These are phyloP conservation scores for Lophius americanus DNA, from an alignment of 2,797 vertebrate genomes.

Conservation along the genomic window DNA sequence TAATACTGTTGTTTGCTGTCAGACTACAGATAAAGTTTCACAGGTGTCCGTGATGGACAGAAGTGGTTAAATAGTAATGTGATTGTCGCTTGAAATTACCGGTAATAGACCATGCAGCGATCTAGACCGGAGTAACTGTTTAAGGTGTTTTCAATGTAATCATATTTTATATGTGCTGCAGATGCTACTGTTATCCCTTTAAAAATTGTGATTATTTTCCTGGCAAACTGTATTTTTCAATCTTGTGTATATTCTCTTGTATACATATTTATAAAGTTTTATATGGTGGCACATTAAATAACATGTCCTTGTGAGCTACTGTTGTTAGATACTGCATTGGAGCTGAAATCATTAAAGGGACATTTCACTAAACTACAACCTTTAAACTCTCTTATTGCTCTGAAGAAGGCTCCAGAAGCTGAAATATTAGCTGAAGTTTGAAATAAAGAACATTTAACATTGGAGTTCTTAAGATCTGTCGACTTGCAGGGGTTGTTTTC, in stretches of 20 bases:
- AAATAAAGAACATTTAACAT: too few relatives aligned
- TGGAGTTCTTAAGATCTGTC: too few relatives aligned
- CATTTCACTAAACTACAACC: slow-evolving; percentile 16
- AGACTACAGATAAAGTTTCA: too few relatives aligned
- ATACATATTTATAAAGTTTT: slow-evolving; percentile 79
- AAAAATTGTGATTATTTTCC: slow-evolving; percentile 18
- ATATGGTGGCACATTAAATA: slow-evolving; percentile 38
- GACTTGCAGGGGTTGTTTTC: too few relatives aligned
- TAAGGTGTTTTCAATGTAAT: slow-evolving; percentile 32
- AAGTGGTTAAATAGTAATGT: too few relatives aligned
- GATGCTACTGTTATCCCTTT: slow-evolving; percentile 20
- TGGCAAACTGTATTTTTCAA: slow-evolving; percentile 51
- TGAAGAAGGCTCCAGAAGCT: too few relatives aligned
- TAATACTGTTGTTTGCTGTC: too few relatives aligned
- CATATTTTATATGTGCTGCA: slow-evolving; percentile 17
- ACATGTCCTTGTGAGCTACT: slow-evolving; percentile 43
- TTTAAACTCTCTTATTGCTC: background rate
- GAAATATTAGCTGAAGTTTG: too few relatives aligned
- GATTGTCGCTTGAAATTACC: too few relatives aligned
- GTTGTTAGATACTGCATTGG: slow-evolving; percentile 25
- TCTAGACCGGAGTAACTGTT: background rate
- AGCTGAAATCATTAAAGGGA: slow-evolving; percentile 59
- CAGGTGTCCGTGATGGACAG: too few relatives aligned
- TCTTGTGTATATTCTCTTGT: slow-evolving; percentile 70
- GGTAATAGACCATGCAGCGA: too few relatives aligned